A percentile compares a stretch with the other conserved stretches of the same genome.
phyloP scores from a whole-genome alignment of 2,113 vertebrate species.

The Charina bottae region DNA sequence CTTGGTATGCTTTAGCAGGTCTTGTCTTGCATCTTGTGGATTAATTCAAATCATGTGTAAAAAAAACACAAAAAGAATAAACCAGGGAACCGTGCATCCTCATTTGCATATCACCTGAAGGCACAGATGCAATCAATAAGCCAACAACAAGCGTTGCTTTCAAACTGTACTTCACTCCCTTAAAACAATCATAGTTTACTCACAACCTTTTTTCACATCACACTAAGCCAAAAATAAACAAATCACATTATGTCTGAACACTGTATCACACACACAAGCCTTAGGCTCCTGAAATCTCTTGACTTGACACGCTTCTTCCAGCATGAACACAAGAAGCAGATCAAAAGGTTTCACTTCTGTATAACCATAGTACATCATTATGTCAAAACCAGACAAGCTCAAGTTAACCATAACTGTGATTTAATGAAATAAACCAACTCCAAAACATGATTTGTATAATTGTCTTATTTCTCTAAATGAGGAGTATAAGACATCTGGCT shows the following conservation, averaged over 20 bases:
- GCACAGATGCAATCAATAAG: not conserved
- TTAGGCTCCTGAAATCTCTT: not conserved
- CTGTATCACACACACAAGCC: not conserved
- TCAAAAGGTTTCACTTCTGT: not conserved
- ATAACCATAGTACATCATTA: not conserved
- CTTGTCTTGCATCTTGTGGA: not conserved
- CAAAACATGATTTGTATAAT: not conserved
- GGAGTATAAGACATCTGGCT: not conserved
- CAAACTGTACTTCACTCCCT: not conserved
- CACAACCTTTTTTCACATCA: not conserved
- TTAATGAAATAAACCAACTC: not conserved
- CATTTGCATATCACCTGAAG: not conserved
- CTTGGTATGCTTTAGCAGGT: not conserved
- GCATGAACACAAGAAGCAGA: not conserved
- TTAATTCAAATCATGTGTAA: not conserved
- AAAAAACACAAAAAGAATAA: not conserved
- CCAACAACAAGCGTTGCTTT: not conserved
- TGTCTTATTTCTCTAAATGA: not conserved
- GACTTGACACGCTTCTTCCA: not conserved
- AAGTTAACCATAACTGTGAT: not conserved
- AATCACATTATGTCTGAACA: not conserved
- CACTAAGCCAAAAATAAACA: not conserved
- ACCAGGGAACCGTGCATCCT: not conserved
- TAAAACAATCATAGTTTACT: too few relatives aligned
- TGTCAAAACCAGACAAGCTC: not conserved